These are phyloP conservation scores for Notarius quadriscutis DNA, from an alignment of 2,113 vertebrate species.

Conservation along the genomic window DNA sequence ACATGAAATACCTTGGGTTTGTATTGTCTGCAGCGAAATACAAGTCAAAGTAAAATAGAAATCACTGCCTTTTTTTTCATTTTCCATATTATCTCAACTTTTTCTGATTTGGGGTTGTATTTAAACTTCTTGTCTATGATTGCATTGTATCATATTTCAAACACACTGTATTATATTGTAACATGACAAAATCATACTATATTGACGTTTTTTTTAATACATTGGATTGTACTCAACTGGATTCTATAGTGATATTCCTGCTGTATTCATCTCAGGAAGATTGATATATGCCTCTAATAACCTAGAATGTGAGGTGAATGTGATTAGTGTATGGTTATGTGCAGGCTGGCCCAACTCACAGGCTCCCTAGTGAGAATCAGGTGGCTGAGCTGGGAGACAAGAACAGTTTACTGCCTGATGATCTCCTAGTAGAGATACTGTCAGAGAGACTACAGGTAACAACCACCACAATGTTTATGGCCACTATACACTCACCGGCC, in stretches of 20 bases:
- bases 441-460: conserved; percentile 84
- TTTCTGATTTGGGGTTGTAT: too few species aligned
- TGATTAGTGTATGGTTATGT: neutral
- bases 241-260: neutral
- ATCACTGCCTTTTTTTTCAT: too few species aligned
- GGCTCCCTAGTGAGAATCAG: conserved; percentile 60
- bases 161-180: neutral
- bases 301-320: neutral
- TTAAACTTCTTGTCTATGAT: neutral
- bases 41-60: too few species aligned
- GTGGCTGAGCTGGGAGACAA: conserved; percentile 60
- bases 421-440: conserved; percentile 81
- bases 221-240: neutral
- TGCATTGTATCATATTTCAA: neutral
- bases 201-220: neutral
- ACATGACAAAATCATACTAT: neutral
- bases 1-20: too few species aligned
- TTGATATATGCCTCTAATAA: neutral
- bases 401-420: conserved; percentile 77
- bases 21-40: too few species aligned
- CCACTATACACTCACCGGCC: too few species aligned
- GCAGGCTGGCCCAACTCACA: conserved; percentile 40
- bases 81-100: too few species aligned
- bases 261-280: neutral
- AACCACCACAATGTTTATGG: neutral